Percentiles rank a stretch among this genome's conserved stretches.
These are phyloP conservation scores for Thamnophis sirtalis DNA, from an alignment of 2,113 vertebrate genomes.

Conservation along the genomic window DNA sequence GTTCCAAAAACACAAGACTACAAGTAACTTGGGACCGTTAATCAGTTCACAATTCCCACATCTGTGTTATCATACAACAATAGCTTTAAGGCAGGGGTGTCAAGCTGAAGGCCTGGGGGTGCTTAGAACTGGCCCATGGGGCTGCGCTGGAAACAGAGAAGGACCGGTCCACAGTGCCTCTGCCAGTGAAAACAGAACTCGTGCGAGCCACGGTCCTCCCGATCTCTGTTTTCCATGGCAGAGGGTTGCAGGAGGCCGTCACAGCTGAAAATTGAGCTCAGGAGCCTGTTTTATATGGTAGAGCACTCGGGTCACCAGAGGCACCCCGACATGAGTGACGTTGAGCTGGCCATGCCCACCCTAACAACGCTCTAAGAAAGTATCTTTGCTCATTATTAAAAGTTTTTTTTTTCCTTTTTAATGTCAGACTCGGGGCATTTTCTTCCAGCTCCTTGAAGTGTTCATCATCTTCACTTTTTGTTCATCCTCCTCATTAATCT, in stretches of 20 bases:
- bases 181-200: no score
- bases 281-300: no score
- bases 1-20: not conserved
- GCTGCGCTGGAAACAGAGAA: no score
- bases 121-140: no score
- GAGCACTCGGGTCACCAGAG: no score
- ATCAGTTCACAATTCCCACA: not conserved
- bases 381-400: not conserved
- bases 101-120: not conserved
- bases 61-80: not conserved
- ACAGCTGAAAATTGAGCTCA: no score
- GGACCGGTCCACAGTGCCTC: no score
- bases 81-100: not conserved
- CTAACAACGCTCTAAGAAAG: not conserved
- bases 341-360: no score
- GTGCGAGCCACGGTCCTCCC: no score
- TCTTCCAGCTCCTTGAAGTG: not conserved
- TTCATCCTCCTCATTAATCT: slow-evolving; percentile 23
- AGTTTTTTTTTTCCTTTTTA: not conserved
- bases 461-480: slow-evolving; percentile 14
- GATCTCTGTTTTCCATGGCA: no score
- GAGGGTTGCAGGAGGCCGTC: no score
- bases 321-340: no score
- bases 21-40: not conserved
- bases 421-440: not conserved